Conservation (phyloP, 1,140 invertebrate genomes). For the Paramacrobiotus metropolitanus region DNA sequence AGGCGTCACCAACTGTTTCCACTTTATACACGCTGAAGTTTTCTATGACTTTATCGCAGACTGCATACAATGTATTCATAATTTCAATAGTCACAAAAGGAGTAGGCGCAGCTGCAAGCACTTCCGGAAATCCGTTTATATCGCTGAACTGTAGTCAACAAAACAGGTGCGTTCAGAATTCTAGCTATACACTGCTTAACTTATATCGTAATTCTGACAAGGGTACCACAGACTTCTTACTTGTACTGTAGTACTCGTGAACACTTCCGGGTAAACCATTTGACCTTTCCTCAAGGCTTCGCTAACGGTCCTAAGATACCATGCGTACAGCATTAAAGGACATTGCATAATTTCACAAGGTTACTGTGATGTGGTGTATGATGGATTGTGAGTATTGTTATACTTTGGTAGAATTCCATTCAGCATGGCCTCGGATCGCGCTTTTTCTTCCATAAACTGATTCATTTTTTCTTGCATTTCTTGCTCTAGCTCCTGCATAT, state of each 20-base stretch:
- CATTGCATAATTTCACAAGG: too few species aligned
- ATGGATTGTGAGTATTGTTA: constrained; percentile 12
- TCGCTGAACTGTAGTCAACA: constrained; percentile 48
- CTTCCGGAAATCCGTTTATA: constrained; percentile 65
- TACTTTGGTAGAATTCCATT: constrained; percentile 83
- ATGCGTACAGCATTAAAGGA: too few species aligned
- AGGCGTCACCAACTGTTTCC: constrained; percentile 90
- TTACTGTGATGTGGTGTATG: too few species aligned
- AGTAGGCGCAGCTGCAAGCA: constrained; percentile 32
- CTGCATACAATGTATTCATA: constrained; percentile 65
- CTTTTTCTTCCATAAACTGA: constrained; percentile 84
- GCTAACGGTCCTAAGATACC: constrained; percentile 44
- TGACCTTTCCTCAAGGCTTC: constrained; percentile 52
- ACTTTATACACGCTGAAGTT: constrained; percentile 96
- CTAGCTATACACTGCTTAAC: too few species aligned
- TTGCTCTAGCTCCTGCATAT: too few species aligned
- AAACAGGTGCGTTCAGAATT: not conserved
- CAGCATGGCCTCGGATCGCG: constrained; percentile 80
- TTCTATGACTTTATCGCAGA: constrained; percentile 82
- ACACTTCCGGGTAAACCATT: constrained; percentile 58
- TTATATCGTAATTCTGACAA: too few species aligned
- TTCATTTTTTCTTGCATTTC: constrained; percentile 83
- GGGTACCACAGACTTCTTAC: not conserved
- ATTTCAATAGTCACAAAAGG: constrained; percentile 33
- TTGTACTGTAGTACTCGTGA: constrained; percentile 50